Evolutionary conservation across 2,797 vertebrate species (phyloP), one percentile per base, ranked within the genome.

Genomic region (Hirundo rustica): DNA sequence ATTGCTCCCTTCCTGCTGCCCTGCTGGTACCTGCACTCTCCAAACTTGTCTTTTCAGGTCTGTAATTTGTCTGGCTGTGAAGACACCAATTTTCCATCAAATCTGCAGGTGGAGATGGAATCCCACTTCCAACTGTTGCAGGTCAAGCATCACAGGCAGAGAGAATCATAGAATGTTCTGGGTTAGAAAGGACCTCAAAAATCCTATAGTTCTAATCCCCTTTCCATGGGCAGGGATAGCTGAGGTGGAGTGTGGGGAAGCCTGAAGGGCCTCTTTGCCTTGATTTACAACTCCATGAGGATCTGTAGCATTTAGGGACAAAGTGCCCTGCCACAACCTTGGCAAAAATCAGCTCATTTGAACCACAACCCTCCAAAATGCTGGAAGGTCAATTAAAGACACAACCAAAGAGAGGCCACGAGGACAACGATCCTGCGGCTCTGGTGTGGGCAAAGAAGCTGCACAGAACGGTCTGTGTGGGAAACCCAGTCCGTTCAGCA

Each of bases 341-440:
- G 7, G 0, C 48, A 53, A 42, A 50, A 67, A 47, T 5, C 1
- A 0, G 2, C 7, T 58, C 47, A 15, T 17, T 55, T 38, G 32
- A 42, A 66, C 21, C 16, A 48, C 60, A 53, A 8, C 58, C 51
- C 18, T 25, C 11, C 2, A 0, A 75, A 74, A 67, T 0, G 3
- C 50, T n/a, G 75, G 34, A 76, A 87, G 54, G 53, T 57, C 27
- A 4, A 9, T 87, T 65, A 71, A 67, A 89, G 67, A 66, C 87
- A 68, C 60, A 6, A 48, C 74, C 88, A 23, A 75, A 58, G 65
- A 42, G 82, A 70, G 58, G 26, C 40, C 64, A 10, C 11, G 1
- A 30, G 16, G 64, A 8, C 64, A 23, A 7, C 6, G 20, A 64
- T n/a, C 58, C 73, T 0, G 0, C 0, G 0, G 76, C 58, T 86